Evolutionary conservation across 2,113 vertebrate genomes (phyloP), one percentile per base, ranked within the genome.

Genomic region (Rhagologus leucostigma): DNA sequence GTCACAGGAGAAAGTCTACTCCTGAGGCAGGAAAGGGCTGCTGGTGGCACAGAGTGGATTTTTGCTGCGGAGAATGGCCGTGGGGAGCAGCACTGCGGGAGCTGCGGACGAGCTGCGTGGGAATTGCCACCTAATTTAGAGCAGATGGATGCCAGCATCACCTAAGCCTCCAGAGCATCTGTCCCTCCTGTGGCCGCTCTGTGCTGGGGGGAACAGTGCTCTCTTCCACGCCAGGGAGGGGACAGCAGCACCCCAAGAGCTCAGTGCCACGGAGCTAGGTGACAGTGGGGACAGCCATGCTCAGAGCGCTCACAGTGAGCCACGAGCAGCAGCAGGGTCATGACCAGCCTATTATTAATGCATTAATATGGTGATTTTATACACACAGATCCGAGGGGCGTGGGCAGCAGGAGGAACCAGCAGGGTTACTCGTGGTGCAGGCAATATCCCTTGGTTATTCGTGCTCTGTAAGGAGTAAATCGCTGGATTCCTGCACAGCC

Each of bases 321-420:
- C 65, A 70, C 0, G 0, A 69, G 68, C 60, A 81, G 41, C 11
- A 35, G 37, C 1, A 3, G 35, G 46, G 24, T 13, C 5, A 4
- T 33, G 69, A 41, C 19, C 62, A 84, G 74, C 27, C 44, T 37
- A 0, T 69, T 53, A 77, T 35, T 68, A 64, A 46, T 33, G 24
- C n/a, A 89, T 76, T 76, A 52, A 84, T 46, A 22, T 22, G 0
- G 1, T 5, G 8, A 60, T 91, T 90, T 85, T 90, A 92, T 24
- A 35, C 21, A 79, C 14, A 60, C 19, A 35, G 3, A 44, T 26
- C 27, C 0, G 0, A 39, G 56, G 52, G 65, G 24, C 0, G 0
- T 9, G 21, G 62, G 76, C 59, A 90, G 62, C 41, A 75, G n/a
- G 37, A 81, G 39, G 53, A 81, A 63, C 15, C 56, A 70, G 50